phyloP scores from a whole-genome alignment of 2,113 vertebrate genomes.

The Narcine bancroftii region DNA sequence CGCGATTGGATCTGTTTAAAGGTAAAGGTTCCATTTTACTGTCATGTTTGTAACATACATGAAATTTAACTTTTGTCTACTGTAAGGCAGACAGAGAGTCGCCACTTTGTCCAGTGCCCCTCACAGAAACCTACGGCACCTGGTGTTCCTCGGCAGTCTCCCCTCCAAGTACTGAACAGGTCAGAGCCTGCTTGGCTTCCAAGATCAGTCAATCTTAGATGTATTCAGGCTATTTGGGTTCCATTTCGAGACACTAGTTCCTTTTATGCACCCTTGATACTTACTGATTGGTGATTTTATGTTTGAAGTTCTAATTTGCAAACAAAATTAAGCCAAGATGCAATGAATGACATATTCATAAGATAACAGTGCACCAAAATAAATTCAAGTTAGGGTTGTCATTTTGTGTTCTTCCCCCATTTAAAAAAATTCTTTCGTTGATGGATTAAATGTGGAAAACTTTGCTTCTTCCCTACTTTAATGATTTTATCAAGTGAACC shows the following conservation, averaged over 20 bases:
- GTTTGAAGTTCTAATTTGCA: constrained; percentile 8
- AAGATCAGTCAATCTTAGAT: too few species aligned
- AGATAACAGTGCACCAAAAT: not conserved
- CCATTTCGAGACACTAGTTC: not conserved
- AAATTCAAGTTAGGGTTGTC: not conserved
- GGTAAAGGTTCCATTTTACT: too few species aligned
- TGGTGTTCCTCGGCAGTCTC: too few species aligned
- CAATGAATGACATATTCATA: not conserved
- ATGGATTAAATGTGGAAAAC: not conserved
- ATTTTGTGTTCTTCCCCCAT: not conserved
- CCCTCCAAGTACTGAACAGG: too few species aligned
- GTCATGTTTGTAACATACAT: too few species aligned
- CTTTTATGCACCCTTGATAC: not conserved
- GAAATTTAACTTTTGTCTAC: too few species aligned
- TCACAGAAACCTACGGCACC: too few species aligned
- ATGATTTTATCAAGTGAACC: not conserved
- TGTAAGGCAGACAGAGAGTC: too few species aligned
- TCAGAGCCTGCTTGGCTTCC: too few species aligned
- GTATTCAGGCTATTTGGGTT: too few species aligned
- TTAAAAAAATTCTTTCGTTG: not conserved
- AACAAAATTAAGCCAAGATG: not conserved
- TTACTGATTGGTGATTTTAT: not conserved
- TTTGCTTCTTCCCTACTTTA: not conserved
- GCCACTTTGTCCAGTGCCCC: too few species aligned
- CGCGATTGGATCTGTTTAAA: not conserved